A percentile compares a stretch with the other conserved stretches of the same genome.
Conservation (phyloP, 2,797 vertebrate genomes). For the Coluber constrictor region DNA sequence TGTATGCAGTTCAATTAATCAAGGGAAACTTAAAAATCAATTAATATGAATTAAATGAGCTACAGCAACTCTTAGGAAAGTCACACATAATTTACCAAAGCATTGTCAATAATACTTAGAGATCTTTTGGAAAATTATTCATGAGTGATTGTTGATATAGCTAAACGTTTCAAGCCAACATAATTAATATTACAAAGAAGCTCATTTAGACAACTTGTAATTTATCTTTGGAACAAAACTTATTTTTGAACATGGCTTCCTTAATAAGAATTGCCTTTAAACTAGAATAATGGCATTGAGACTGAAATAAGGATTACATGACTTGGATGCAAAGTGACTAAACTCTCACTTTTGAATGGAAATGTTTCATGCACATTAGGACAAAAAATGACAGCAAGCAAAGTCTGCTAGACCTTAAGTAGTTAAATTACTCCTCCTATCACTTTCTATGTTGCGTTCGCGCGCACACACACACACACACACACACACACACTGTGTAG, state of each 20-base stretch:
- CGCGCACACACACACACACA: accelerated
- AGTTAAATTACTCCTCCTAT: neutral
- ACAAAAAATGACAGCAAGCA: slow-evolving; percentile 16
- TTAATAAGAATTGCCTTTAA: slow-evolving; percentile 46
- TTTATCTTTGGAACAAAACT: slow-evolving; percentile 62
- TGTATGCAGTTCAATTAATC: slow-evolving; percentile 85
- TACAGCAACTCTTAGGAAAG: slow-evolving; percentile 85
- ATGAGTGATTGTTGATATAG: slow-evolving; percentile 69
- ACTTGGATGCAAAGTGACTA: neutral
- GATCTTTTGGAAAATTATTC: slow-evolving; percentile 68
- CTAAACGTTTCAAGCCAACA: slow-evolving; percentile 65
- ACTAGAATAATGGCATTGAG: slow-evolving; percentile 39
- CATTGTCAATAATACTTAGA: slow-evolving; percentile 74
- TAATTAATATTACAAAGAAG: slow-evolving; percentile 68
- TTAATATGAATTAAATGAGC: slow-evolving; percentile 95
- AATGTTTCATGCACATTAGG: neutral
- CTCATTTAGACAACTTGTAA: slow-evolving; percentile 51
- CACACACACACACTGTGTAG: neutral
- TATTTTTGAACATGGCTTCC: slow-evolving; percentile 51
- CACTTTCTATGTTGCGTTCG: neutral
- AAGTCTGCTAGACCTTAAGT: neutral
- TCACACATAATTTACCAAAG: slow-evolving; percentile 91
- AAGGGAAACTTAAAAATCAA: slow-evolving; percentile 87
- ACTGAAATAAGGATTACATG: slow-evolving; percentile 33
- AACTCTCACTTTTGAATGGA: neutral